Conservation (phyloP, 2,797 vertebrate genomes). For the Sebastes ruberrimus region DNA sequence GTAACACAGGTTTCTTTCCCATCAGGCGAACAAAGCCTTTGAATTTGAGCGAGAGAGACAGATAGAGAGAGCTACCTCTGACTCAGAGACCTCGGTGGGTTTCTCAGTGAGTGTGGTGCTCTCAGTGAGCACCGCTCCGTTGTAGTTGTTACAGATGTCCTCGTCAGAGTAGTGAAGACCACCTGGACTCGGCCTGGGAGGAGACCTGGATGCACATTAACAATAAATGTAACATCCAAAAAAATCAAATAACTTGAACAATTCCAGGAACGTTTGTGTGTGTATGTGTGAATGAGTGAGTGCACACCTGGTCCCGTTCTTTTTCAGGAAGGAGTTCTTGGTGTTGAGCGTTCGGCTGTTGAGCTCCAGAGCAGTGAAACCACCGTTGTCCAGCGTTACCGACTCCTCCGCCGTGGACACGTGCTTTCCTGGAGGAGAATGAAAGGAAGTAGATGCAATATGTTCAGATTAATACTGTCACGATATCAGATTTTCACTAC, state of each 20-base stretch:
- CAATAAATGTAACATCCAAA: neutral
- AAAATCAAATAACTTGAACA: neutral
- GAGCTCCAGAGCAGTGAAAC: constrained; percentile 94
- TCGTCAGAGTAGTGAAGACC: constrained; percentile 96
- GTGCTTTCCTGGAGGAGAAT: constrained; percentile 84
- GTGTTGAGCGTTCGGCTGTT: constrained; percentile 92
- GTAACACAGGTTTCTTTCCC: neutral
- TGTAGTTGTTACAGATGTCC: constrained; percentile 95
- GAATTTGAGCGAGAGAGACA: neutral
- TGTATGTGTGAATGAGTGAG: neutral
- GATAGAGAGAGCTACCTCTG: constrained; percentile 83
- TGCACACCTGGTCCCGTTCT: constrained; percentile 91
- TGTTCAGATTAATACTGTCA: neutral
- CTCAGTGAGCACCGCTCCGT: constrained; percentile 89
- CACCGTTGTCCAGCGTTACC: constrained; percentile 93
- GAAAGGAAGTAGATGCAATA: neutral
- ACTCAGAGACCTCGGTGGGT: constrained; percentile 89
- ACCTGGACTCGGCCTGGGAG: constrained; percentile 94
- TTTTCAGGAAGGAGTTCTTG: constrained; percentile 93
- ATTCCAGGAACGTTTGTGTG: neutral
- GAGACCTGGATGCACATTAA: constrained; percentile 82
- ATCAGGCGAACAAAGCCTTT: neutral
- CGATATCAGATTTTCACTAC: too few relatives aligned
- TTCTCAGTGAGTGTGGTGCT: constrained; percentile 90
- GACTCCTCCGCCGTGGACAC: constrained; percentile 89